Evolutionary conservation across 2,888 invertebrate species (phyloP).

Genomic region (Epinotia brunnichana): DNA sequence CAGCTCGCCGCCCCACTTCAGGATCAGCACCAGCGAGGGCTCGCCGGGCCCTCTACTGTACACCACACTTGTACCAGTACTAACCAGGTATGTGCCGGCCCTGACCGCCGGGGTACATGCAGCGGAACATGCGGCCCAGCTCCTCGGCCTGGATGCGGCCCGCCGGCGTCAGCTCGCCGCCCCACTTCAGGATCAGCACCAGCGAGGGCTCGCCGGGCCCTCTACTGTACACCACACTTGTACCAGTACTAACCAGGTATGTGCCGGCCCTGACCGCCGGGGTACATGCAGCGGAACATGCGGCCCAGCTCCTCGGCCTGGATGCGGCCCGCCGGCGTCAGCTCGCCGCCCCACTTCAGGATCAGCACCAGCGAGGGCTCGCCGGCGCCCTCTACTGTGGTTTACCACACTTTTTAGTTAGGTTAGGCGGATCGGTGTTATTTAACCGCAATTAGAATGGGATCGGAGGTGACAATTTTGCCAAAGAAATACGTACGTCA

Average conservation of each 20-base stretch:
- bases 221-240: not conserved
- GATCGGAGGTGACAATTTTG: no score
- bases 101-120: constrained; percentile 99
- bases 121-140: constrained; percentile 98
- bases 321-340: constrained; percentile 98
- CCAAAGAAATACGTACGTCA: no score
- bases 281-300: constrained; percentile 99
- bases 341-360: constrained; percentile 99
- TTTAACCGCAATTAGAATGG: no score
- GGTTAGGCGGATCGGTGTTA: not conserved
- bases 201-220: not conserved
- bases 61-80: constrained; percentile 52
- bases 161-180: constrained; percentile 84
- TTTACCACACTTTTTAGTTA: constrained; percentile 32
- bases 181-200: constrained; percentile 61
- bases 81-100: constrained; percentile 91
- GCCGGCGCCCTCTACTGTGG: constrained; percentile 89
- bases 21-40: not conserved
- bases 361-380: constrained; percentile 98
- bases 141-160: constrained; percentile 99
- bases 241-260: constrained; percentile 85
- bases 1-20: not conserved
- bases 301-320: constrained; percentile 99
- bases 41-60: not conserved
- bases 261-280: constrained; percentile 97